Conservation (phyloP, 2,888 invertebrate species). For the Agelastica alni region DNA sequence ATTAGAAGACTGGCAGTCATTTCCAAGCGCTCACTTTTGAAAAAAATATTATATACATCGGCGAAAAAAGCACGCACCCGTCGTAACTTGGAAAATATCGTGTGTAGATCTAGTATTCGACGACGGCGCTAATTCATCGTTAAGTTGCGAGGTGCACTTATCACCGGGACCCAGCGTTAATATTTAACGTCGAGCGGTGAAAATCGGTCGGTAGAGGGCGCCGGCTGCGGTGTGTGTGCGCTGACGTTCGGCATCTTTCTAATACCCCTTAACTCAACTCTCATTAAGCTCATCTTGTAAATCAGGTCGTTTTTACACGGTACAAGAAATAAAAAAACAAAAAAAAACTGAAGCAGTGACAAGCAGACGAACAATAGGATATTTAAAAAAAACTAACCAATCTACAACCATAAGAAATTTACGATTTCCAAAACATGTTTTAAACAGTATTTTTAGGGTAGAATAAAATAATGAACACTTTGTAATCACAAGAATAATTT, state of each 20-base stretch:
- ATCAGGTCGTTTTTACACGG: no score
- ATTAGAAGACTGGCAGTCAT: constrained; percentile 34
- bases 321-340: no score
- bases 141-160: constrained; percentile 54
- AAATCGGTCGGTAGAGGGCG: constrained; percentile 42
- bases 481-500: no score
- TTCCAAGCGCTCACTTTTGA: constrained; percentile 32
- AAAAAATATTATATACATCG: constrained; percentile 38
- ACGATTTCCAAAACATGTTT: no score
- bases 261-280: constrained; percentile 54
- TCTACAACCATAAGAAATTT: no score
- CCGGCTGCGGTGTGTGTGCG: constrained; percentile 17
- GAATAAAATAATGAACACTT: no score
- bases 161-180: constrained; percentile 54
- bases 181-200: constrained; percentile 51
- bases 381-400: no score
- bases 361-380: no score
- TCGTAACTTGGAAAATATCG: constrained; percentile 51
- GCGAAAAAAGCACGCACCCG: constrained; percentile 51
- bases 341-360: no score
- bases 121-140: constrained; percentile 48
- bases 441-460: no score
- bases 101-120: constrained; percentile 43
- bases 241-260: constrained; percentile 53
- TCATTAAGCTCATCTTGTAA: constrained; percentile 56